A percentile compares a stretch with the other conserved stretches of the same genome.
Conservation (phyloP, 2,113 vertebrate genomes). For the Spheniscus mendiculus region DNA sequence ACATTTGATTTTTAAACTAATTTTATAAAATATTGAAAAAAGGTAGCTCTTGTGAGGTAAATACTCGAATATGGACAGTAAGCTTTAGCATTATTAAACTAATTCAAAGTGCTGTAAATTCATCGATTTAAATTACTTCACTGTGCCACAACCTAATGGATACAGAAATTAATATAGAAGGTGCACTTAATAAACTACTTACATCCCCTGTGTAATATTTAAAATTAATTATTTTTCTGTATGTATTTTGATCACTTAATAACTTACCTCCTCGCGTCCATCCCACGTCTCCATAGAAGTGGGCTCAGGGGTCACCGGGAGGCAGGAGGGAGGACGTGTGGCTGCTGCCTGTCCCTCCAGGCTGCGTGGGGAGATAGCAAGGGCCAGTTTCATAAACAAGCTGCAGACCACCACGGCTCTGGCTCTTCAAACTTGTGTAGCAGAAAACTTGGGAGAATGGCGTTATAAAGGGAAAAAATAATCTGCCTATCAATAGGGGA, state of each 20-base stretch:
- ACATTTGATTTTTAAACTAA: not conserved
- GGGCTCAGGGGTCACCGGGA: not conserved
- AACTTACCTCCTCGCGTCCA: not conserved
- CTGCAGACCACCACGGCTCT: not conserved
- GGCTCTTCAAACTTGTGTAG: not conserved
- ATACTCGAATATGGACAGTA: not conserved
- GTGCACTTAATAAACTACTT: not conserved
- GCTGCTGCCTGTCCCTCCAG: not conserved
- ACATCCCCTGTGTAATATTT: not conserved
- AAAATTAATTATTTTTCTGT: not conserved
- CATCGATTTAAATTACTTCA: conserved; percentile 7
- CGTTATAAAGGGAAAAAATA: not conserved
- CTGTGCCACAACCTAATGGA: not conserved
- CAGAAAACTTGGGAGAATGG: not conserved
- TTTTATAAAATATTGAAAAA: not conserved
- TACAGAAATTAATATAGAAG: conserved; percentile 21
- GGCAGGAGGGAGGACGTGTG: not conserved
- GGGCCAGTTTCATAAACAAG: not conserved
- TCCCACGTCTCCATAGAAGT: not conserved
- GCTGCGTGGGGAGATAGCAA: not conserved
- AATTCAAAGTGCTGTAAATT: not conserved
- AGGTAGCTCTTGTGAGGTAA: not conserved
- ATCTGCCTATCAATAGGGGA: not conserved
- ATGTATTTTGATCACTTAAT: not conserved
- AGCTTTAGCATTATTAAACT: not conserved